Evolutionary conservation across 2,888 invertebrate species (phyloP).

Genomic region (Limnephilus rhombicus): DNA sequence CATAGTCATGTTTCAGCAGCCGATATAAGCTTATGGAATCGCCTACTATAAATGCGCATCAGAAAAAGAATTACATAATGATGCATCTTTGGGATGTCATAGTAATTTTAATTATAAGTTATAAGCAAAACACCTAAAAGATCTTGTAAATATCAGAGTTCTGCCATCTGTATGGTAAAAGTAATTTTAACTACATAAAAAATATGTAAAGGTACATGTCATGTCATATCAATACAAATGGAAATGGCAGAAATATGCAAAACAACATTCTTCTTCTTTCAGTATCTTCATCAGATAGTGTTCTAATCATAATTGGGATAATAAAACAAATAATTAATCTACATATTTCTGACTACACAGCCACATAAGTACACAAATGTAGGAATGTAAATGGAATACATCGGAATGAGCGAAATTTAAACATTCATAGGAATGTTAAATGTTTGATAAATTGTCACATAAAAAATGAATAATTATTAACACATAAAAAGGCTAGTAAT

Average conservation of each 20-base stretch:
- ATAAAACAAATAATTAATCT: background rate
- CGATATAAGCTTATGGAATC: conserved; percentile 25
- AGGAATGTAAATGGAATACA: background rate
- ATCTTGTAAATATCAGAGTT: conserved; percentile 2
- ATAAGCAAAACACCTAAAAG: conserved; percentile 19
- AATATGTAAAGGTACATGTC: background rate
- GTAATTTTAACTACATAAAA: background rate
- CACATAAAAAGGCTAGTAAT: background rate
- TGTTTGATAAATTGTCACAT: conserved; percentile 3
- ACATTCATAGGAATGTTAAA: background rate
- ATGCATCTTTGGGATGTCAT: background rate
- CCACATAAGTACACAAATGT: conserved; percentile 1
- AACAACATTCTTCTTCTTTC: background rate
- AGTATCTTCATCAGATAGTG: background rate
- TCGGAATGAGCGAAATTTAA: background rate
- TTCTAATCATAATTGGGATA: background rate
- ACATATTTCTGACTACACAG: background rate
- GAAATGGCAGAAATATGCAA: background rate
- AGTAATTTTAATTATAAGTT: background rate
- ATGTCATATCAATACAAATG: background rate
- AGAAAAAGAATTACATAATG: background rate
- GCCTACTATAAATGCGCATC: background rate
- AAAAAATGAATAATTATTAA: background rate
- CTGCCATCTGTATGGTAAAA: background rate
- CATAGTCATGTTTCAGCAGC: conserved; percentile 21